Evolutionary conservation across 2,797 vertebrate genomes (phyloP), one percentile per base, ranked within the genome.

Genomic region (Lepilemur ruficaudatus): DNA sequence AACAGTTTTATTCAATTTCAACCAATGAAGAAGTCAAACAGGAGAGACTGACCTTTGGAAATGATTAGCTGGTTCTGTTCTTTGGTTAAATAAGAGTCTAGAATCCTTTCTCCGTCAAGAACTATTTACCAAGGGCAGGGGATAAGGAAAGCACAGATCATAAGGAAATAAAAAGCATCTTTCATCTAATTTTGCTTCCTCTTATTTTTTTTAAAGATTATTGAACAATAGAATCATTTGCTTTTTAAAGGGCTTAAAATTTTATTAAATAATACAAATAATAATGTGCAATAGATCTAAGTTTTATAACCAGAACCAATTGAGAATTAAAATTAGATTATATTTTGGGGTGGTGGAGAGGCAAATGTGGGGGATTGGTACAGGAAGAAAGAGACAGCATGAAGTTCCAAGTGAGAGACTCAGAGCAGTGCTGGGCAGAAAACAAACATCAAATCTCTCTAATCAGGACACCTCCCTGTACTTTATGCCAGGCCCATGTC

Each of bases 11-110:
- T 88, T 90, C 22, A 12, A 20, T 79, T 95, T 94, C 82, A 86
- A 78, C 7, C 22, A 94, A 84, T 83, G 79, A 91, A 89, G 2
- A 91, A 7, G 73, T 46, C 32, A 78, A 15, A 10, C 2, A 2
- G 48, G 6, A 82, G 43, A 87, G 23, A 72, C 3, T 38, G 67
- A n/a, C 30, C 35, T 95, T 95, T 95, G 48, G 25, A 87, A 96
- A 83, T 83, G 23, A 82, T 28, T 55, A 50, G 61, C 57, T 78
- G 23, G 14, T 67, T 79, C n/a, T 86, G 25, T 13, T 55, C 69
- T 92, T 89, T 87, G 28, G 46, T 96, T 95, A 95, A 89, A 82
- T 92, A 89, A 94, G 46, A 78, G 23, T 73, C 46, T 32, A 41
- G 22, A 94, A 59, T 81, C 28, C 38, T 86, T 96, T 91, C 28